Conservation (phyloP, 2,797 vertebrate genomes). For the Hephaestus fuliginosus region DNA sequence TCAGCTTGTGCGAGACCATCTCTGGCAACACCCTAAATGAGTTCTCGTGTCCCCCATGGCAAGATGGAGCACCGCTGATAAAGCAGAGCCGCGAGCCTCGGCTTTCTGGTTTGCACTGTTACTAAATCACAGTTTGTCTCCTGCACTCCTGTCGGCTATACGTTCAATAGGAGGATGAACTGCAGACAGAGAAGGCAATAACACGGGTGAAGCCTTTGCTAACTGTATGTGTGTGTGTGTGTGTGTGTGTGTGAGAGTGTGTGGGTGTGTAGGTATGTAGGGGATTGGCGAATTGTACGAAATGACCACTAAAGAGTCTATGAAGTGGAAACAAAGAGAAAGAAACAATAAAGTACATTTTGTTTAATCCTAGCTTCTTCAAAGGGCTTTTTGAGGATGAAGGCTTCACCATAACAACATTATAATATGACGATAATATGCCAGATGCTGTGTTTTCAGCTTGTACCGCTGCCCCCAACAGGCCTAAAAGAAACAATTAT, state of each 20-base stretch:
- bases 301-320: constrained; percentile 26
- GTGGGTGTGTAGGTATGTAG: constrained; percentile 13
- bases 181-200: constrained; percentile 47
- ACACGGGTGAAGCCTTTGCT: constrained; percentile 34
- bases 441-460: not conserved
- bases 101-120: constrained; percentile 51
- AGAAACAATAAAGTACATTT: not conserved
- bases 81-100: constrained; percentile 52
- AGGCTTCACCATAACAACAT: not conserved
- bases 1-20: constrained; percentile 54
- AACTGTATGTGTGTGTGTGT: constrained; percentile 28
- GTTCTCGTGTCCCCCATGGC: constrained; percentile 62
- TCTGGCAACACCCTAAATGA: constrained; percentile 71
- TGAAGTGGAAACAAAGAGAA: constrained; percentile 21
- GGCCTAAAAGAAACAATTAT: not conserved
- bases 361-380: not conserved
- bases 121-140: constrained; percentile 72
- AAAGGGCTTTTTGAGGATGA: not conserved
- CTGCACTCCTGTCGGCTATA: constrained; percentile 31
- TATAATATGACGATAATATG: not conserved
- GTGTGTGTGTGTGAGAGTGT: constrained; percentile 18
- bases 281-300: constrained; percentile 15
- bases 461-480: not conserved
- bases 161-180: constrained; percentile 41
- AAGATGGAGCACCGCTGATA: constrained; percentile 74